Base-by-base conservation (phyloP, 37 sponge, comb jelly and placozoan genomes). In the Cladorhizidae sp. region DNA sequence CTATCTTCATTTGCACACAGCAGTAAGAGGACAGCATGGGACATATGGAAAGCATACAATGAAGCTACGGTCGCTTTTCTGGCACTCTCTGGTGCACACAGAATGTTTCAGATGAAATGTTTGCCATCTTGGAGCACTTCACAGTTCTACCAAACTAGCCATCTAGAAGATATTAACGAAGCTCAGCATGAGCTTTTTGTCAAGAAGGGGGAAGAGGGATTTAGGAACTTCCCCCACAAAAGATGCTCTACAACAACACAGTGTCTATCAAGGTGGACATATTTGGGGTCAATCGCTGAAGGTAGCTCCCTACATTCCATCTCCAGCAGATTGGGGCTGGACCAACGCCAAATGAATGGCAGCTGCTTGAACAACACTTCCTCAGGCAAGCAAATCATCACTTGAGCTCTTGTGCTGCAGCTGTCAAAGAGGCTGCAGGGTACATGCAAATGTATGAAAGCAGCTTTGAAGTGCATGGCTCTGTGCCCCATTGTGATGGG, bases 1-100 rank as follows among this genome's bases (percentile, higher is more conserved):
- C 57, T 69, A 7, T 69, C 81, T 0, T 26, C 37, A 11, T 50
- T 80, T 80, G 31, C 38, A 32, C 7, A 35, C 54, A 70, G 51
- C 41, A 42, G 81, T 1, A 50, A 80, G 65, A 36, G 70, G 51
- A 63, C 57, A 59, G n/a, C n/a, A n/a, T n/a, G n/a, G n/a, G n/a
- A n/a, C n/a, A n/a, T n/a, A n/a, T n/a, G n/a, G n/a, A n/a, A 11
- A 11, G 40, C 64, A 61, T 49, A 41, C 31, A 33, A 63, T 67
- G 69, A 79, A 26, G 26, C 67, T 9, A 79, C 80, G 8, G 69
- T 12, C 36, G 69, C 80, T 8, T 37, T 79, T 21, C 55, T 64
- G 63, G 38, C 23, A 64, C 20, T 64, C n/a, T n/a, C n/a, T n/a
- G n/a, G n/a, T n/a, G n/a, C n/a, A n/a, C n/a, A n/a, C n/a, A n/a